Evolutionary conservation across 2,888 invertebrate species (phyloP), one percentile per base, ranked within the genome.

Genomic region (Aleiodes leptofemur): DNA sequence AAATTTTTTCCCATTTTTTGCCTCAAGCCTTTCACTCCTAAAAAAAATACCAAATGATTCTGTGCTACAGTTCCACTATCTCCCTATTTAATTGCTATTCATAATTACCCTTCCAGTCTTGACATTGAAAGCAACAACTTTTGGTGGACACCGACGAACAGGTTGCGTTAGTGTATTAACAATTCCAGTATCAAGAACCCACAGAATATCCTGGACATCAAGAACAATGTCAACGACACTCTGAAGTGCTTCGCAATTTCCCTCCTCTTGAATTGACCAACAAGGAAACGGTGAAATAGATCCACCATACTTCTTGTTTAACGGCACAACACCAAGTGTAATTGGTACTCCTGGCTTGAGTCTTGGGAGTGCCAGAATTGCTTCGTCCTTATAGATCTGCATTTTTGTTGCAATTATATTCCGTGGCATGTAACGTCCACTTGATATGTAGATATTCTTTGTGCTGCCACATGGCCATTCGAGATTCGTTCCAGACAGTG

Each of bases 171-270:
- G 83, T 0, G 94, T 93, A 79, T 95, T 93, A 0, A 94, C 92
- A 59, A 94, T 91, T 13, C 95, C 95, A 11, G 91, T 92, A 84
- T 95, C 95, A 77, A 95, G 88, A 0, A 93, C 91, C 95, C 95
- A 95, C 8, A 95, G 90, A 77, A 93, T 92, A 64, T 93, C 93
- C 86, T 94, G 91, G 6, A 86, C 79, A 79, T 94, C 93, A 34
- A 92, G 86, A 85, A 91, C 90, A 70, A 95, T 88, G 83, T 95
- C 95, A 0, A 95, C 92, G 1, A 93, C 94, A 72, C 93, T 94
- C 83, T 95, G 94, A 16, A 95, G 88, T 92, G 94, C 88, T 92
- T 93, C 74, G 91, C 93, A 94, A 86, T 94, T 93, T 51, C 92
- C 93, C 80, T 94, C 91, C 82, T 93, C 93, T 84, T 95, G 95